A percentile compares a stretch with the other conserved stretches of the same genome.
phyloP scores from a whole-genome alignment of 2,797 vertebrate species.

The Acipenser ruthenus region DNA sequence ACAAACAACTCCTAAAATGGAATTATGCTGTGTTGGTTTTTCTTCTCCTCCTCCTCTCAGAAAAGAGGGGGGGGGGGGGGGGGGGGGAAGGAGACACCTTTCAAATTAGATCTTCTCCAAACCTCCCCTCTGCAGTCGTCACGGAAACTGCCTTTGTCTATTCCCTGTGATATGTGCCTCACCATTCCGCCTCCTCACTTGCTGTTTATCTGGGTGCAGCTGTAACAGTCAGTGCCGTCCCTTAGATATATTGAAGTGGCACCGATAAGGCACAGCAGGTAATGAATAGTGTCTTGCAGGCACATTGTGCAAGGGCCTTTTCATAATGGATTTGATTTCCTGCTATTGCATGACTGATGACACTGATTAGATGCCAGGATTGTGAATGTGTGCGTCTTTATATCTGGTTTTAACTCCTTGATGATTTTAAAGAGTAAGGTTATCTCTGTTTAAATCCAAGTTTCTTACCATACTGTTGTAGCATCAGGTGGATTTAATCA shows the following conservation, averaged over 20 bases:
- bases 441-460: too few relatives aligned
- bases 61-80: too few relatives aligned
- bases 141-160: not conserved
- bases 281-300: constrained; percentile 3
- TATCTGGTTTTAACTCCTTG: too few relatives aligned
- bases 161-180: constrained; percentile 3
- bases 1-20: not conserved
- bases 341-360: not conserved
- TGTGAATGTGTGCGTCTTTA: not conserved
- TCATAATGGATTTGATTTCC: constrained; percentile 2
- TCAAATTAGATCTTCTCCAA: not conserved
- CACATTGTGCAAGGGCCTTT: not conserved
- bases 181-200: not conserved
- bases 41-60: not conserved
- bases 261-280: constrained; percentile 2
- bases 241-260: not conserved
- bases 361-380: constrained; percentile 1
- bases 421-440: too few relatives aligned
- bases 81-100: not conserved
- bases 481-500: too few relatives aligned
- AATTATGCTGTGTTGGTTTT: not conserved
- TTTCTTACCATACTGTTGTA: too few relatives aligned
- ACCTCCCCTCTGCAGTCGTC: not conserved
- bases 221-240: not conserved
- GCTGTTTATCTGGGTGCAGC: not conserved